These are phyloP conservation scores for Eupsittula cactorum DNA, from an alignment of 2,113 vertebrate genomes.

Conservation along the genomic window DNA sequence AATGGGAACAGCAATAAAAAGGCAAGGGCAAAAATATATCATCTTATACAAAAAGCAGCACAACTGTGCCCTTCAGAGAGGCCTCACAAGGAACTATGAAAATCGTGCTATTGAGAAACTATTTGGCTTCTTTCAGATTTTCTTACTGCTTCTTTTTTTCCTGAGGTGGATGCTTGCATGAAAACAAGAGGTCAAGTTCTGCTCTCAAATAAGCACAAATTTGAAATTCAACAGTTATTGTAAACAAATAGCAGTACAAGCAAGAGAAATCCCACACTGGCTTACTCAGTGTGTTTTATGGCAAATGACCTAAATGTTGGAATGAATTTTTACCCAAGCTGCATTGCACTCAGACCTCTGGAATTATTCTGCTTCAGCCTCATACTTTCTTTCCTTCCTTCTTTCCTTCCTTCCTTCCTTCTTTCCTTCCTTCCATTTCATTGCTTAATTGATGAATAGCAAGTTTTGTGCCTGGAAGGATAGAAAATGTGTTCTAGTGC, in stretches of 20 bases:
- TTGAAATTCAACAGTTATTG: constrained; percentile 43
- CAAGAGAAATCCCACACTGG: constrained; percentile 19
- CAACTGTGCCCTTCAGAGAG: background rate
- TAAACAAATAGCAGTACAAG: constrained; percentile 48
- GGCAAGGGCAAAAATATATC: background rate
- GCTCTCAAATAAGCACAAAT: constrained; percentile 41
- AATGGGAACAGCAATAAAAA: constrained; percentile 7
- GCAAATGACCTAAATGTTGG: constrained; percentile 13
- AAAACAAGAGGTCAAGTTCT: constrained; percentile 52
- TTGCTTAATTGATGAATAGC: background rate
- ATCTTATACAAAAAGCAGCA: constrained; percentile 4
- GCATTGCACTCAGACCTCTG: background rate
- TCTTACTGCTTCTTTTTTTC: background rate
- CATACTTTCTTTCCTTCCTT: background rate
- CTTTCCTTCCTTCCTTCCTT: too few relatives aligned
- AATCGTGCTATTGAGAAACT: constrained; percentile 11
- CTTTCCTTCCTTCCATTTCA: too few relatives aligned
- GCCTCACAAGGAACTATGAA: background rate
- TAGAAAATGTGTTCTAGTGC: background rate
- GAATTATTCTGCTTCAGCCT: background rate
- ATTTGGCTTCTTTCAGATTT: background rate
- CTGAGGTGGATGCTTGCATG: background rate
- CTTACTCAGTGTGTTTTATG: constrained; percentile 17
- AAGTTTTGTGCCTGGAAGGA: background rate
- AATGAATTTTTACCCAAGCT: constrained; percentile 17